A percentile compares a stretch with the other conserved stretches of the same genome.
These are phyloP conservation scores for Philereme transversata DNA, from an alignment of 2,888 invertebrate species.

Conservation along the genomic window DNA sequence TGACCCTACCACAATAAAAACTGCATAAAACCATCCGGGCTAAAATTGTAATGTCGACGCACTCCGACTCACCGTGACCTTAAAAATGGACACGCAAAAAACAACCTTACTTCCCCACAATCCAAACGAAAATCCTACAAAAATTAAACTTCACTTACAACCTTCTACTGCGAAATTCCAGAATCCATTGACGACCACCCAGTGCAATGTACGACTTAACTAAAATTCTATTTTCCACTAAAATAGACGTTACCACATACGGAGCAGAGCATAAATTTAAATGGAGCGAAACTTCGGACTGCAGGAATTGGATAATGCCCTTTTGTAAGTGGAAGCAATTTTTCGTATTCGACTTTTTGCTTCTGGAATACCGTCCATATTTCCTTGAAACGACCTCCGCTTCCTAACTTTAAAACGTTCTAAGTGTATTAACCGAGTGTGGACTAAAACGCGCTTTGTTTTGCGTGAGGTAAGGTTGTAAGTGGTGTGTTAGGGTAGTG, in stretches of 20 bases:
- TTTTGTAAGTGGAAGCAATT: conserved; percentile 52
- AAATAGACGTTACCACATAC: conserved; percentile 40
- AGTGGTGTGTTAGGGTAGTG: conserved; percentile 34
- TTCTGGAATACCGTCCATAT: conserved; percentile 60
- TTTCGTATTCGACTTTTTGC: conserved; percentile 63
- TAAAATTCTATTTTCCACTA: conserved; percentile 34
- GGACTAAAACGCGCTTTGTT: conserved; percentile 32
- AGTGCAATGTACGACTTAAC: conserved; percentile 50
- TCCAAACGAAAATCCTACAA: conserved; percentile 43
- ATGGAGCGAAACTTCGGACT: conserved; percentile 50
- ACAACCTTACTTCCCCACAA: conserved; percentile 35
- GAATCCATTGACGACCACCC: conserved; percentile 64
- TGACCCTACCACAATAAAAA: conserved; percentile 82
- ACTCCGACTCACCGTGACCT: conserved; percentile 63
- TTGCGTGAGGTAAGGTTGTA: conserved; percentile 17
- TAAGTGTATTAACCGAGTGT: conserved; percentile 27
- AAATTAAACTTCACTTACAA: conserved; percentile 39
- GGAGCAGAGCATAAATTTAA: conserved; percentile 46
- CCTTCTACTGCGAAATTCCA: conserved; percentile 54
- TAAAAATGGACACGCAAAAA: conserved; percentile 50
- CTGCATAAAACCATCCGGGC: conserved; percentile 78
- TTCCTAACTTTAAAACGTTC: conserved; percentile 28
- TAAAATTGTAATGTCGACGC: conserved; percentile 80
- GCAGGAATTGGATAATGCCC: conserved; percentile 66
- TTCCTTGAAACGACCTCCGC: conserved; percentile 41